These are phyloP conservation scores for Carollia perspicillata DNA, from an alignment of 2,113 vertebrate genomes.

Conservation along the genomic window DNA sequence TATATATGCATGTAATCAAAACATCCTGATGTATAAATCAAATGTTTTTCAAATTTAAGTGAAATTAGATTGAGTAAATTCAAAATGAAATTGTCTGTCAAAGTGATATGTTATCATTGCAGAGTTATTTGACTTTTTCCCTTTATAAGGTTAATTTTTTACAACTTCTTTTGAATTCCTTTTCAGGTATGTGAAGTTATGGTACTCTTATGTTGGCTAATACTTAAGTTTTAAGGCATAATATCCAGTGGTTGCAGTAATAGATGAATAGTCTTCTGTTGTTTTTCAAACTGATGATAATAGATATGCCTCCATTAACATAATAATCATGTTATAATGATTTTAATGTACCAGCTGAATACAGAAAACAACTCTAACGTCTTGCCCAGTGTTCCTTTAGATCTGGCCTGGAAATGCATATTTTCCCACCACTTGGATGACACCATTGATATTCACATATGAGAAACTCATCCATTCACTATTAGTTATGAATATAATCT, in stretches of 20 bases:
- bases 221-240: background rate
- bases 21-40: background rate
- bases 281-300: background rate
- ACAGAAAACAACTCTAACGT: conserved; percentile 7
- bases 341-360: background rate
- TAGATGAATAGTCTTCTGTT: background rate
- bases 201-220: background rate
- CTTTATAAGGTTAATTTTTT: conserved; percentile 9
- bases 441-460: background rate
- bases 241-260: background rate
- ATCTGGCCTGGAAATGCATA: background rate
- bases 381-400: background rate
- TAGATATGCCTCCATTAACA: background rate
- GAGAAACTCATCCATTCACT: background rate
- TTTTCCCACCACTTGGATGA: background rate
- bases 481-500: background rate
- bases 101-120: background rate
- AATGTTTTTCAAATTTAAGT: background rate
- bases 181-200: background rate
- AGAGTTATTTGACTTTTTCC: conserved; percentile 17
- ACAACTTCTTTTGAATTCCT: background rate
- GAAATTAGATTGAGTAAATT: background rate
- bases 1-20: background rate
- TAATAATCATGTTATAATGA: background rate
- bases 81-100: conserved; percentile 6